Conservation (phyloP, 2,888 invertebrate genomes). For the Trissoscelio sp. region DNA sequence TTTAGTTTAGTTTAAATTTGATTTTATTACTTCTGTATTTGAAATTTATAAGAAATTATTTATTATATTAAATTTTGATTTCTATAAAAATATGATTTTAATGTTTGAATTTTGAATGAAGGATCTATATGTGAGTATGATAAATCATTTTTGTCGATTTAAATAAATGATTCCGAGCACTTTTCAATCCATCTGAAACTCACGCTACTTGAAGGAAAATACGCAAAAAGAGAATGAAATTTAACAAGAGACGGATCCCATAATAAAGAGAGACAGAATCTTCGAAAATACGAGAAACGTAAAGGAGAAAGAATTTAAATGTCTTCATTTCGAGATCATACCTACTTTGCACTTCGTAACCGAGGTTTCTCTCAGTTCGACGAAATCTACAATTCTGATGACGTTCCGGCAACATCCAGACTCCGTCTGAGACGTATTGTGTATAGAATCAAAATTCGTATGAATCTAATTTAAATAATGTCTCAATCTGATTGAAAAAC, state of each 20-base stretch:
- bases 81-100: too few species aligned
- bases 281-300: constrained; percentile 36
- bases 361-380: constrained; percentile 49
- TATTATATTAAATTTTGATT: too few species aligned
- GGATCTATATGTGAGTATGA: too few species aligned
- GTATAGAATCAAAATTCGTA: constrained; percentile 66
- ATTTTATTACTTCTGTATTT: too few species aligned
- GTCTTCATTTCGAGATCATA: constrained; percentile 64
- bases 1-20: too few species aligned
- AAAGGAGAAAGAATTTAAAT: constrained; percentile 66
- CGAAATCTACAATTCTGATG: constrained; percentile 68
- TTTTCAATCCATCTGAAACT: neutral
- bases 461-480: constrained; percentile 66
- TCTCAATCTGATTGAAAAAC: constrained; percentile 60
- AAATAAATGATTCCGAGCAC: neutral
- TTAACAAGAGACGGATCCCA: constrained; percentile 19
- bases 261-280: constrained; percentile 45
- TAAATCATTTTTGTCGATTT: neutral
- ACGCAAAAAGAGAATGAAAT: constrained; percentile 25
- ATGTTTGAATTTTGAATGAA: too few species aligned
- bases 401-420: constrained; percentile 50
- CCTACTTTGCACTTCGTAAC: constrained; percentile 68
- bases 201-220: neutral
- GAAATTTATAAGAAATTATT: too few species aligned
- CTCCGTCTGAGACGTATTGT: constrained; percentile 51